These are phyloP conservation scores for Euplexia lucipara DNA, from an alignment of 2,888 invertebrate genomes.

Conservation along the genomic window DNA sequence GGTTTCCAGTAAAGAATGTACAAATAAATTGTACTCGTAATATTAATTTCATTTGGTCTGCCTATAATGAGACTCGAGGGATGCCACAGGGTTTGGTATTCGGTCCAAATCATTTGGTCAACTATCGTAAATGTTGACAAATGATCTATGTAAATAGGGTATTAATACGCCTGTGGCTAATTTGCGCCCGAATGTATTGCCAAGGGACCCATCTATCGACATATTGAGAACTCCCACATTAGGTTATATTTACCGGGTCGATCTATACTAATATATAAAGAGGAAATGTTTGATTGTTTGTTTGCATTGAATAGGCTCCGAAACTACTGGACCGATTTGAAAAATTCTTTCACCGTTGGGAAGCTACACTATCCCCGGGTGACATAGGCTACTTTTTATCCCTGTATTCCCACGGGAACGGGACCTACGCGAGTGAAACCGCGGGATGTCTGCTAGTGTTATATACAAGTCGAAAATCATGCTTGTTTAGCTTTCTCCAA, in stretches of 20 bases:
- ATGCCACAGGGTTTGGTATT: conserved; percentile 36
- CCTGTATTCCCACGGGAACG: no score
- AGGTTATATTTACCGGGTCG: conserved; percentile 2
- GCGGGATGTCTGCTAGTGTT: no score
- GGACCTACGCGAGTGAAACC: no score
- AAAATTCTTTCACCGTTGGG: no score
- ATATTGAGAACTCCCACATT: conserved; percentile 41
- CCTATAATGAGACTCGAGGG: conserved; percentile 54
- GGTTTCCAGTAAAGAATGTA: conserved; percentile 6
- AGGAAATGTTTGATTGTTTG: no score
- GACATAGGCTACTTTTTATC: no score
- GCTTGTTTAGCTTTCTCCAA: neutral
- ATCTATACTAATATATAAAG: no score
- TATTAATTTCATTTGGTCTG: conserved; percentile 31
- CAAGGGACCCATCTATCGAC: conserved; percentile 71
- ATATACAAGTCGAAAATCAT: conserved; percentile 10
- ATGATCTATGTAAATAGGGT: conserved; percentile 65
- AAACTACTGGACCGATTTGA: no score
- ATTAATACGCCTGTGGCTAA: conserved; percentile 69
- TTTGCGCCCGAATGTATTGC: conserved; percentile 65
- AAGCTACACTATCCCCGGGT: no score
- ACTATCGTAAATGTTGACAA: conserved; percentile 61
- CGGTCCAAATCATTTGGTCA: conserved; percentile 51
- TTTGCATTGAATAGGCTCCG: no score
- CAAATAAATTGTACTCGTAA: neutral